phyloP scores from a whole-genome alignment of 2,113 vertebrate genomes.

The Dolichotis patagonum region DNA sequence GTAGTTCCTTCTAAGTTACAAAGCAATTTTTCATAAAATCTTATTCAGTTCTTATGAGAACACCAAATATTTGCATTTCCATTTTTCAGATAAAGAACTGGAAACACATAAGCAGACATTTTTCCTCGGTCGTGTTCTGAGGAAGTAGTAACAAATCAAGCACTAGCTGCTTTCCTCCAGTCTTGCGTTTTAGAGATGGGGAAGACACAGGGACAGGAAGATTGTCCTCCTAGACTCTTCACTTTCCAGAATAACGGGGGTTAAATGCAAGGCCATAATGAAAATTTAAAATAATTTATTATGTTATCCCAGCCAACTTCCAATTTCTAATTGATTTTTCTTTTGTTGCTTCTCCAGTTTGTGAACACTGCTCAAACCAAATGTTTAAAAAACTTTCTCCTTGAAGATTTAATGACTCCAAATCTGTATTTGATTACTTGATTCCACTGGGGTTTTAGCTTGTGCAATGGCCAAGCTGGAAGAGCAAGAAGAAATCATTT shows the following conservation, averaged over 20 bases:
- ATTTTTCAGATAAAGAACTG: not conserved
- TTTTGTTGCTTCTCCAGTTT: constrained; percentile 67
- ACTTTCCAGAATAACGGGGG: not conserved
- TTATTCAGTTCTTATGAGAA: not conserved
- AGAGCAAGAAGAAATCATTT: constrained; percentile 39
- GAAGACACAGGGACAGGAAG: not conserved
- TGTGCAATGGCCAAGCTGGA: constrained; percentile 39
- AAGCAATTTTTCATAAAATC: not conserved
- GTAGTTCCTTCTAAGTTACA: not conserved
- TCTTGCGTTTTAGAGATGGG: not conserved
- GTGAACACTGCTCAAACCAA: constrained; percentile 29
- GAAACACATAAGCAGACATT: not conserved
- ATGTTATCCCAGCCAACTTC: constrained; percentile 26
- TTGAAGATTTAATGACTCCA: constrained; percentile 66
- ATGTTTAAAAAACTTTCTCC: constrained; percentile 63
- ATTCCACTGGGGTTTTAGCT: constrained; percentile 61
- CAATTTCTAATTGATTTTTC: constrained; percentile 76
- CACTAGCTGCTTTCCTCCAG: not conserved
- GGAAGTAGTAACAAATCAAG: not conserved
- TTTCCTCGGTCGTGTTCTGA: not conserved
- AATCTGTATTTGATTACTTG: constrained; percentile 72
- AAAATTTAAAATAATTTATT: constrained; percentile 28
- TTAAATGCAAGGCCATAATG: constrained; percentile 17
- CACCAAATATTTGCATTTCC: not conserved
- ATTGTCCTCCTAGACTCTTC: not conserved